Evolutionary conservation across 2,888 invertebrate genomes (phyloP).

Genomic region (Leptarthrus brevirostris): DNA sequence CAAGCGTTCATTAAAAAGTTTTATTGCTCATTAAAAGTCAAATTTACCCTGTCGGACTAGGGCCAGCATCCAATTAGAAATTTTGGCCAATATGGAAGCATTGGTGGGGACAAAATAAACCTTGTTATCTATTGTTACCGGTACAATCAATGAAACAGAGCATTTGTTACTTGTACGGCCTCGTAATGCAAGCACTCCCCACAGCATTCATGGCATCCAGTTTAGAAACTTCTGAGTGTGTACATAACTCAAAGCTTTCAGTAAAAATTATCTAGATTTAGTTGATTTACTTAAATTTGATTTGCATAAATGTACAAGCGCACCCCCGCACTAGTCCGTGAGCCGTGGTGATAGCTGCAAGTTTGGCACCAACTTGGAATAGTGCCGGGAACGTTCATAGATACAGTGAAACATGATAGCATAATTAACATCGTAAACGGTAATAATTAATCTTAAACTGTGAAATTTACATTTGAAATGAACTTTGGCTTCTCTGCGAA

Average conservation of each 20-base stretch:
- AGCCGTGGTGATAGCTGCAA: background rate
- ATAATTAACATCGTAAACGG: constrained; percentile 24
- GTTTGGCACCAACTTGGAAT: background rate
- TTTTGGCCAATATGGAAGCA: background rate
- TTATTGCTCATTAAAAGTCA: constrained; percentile 26
- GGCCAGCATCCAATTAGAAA: constrained; percentile 1
- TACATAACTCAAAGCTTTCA: constrained; percentile 15
- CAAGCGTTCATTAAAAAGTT: constrained; percentile 32
- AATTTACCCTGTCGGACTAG: background rate
- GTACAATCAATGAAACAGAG: background rate
- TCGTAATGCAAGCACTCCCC: background rate
- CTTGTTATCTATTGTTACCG: constrained; percentile 6
- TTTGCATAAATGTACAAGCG: constrained; percentile 12
- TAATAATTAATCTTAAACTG: constrained; percentile 34
- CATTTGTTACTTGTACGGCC: background rate
- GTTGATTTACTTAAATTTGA: constrained; percentile 14
- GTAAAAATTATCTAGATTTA: constrained; percentile 27
- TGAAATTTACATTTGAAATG: constrained; percentile 25
- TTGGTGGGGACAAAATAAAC: background rate
- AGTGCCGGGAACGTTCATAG: background rate
- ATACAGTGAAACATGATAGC: background rate
- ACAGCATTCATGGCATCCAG: background rate
- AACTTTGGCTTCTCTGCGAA: background rate
- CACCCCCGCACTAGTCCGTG: background rate
- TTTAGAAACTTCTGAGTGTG: background rate